Evolutionary conservation across 2,797 vertebrate genomes (phyloP).

Genomic region (Allenopithecus nigroviridis): DNA sequence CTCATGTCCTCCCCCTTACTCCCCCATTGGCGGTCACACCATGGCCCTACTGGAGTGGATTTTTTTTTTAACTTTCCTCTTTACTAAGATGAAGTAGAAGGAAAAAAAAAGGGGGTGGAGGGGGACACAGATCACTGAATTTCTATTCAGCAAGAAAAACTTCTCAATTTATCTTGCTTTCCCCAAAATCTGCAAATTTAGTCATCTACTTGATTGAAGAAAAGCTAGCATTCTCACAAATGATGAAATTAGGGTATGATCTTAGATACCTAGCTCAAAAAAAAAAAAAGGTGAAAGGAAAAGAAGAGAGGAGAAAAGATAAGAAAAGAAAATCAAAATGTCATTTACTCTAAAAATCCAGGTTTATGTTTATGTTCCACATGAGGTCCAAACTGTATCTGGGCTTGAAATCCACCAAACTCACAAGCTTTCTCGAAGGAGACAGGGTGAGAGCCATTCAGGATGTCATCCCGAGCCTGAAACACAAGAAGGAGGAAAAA

Average conservation of each 20-base stretch:
- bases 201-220: background rate
- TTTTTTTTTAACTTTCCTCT: background rate
- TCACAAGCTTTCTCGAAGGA: conserved; percentile 99
- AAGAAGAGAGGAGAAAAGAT: background rate
- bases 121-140: background rate
- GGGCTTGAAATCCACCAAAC: conserved; percentile 97
- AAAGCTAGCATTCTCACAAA: background rate
- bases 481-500: conserved; percentile 47
- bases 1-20: background rate
- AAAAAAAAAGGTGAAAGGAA: background rate
- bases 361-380: conserved; percentile 99
- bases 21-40: rapidly evolving
- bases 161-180: background rate
- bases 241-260: background rate
- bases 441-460: conserved; percentile 98
- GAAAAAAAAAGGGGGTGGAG: background rate
- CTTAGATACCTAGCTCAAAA: background rate
- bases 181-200: background rate
- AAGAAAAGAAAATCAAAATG: background rate
- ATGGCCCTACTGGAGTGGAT: background rate
- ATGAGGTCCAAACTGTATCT: conserved; percentile 99
- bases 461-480: conserved; percentile 97
- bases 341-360: conserved; percentile 97
- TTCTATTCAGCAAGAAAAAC: background rate
- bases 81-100: background rate